These are phyloP conservation scores for Ariopsis seemanni DNA, from an alignment of 2,113 vertebrate genomes.

Conservation along the genomic window DNA sequence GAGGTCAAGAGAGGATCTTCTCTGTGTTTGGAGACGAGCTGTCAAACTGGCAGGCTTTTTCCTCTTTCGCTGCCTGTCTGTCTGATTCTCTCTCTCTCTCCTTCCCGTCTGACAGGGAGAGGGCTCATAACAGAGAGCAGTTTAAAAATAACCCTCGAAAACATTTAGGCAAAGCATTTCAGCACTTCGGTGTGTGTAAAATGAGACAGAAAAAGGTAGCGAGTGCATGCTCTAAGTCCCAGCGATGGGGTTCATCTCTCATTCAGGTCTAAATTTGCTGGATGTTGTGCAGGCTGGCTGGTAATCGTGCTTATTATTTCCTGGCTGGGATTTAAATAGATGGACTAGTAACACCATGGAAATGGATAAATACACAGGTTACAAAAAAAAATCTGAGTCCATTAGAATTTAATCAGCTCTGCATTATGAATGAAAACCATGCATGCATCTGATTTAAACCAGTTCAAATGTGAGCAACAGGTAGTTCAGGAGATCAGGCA, in stretches of 20 bases:
- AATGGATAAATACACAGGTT: slow-evolving; percentile 34
- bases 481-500: slow-evolving; percentile 36
- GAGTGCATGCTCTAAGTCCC: slow-evolving; percentile 29
- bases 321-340: slow-evolving; percentile 41
- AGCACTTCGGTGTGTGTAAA: slow-evolving; percentile 26
- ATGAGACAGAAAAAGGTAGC: not conserved
- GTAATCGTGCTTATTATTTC: slow-evolving; percentile 47
- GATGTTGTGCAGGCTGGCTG: slow-evolving; percentile 41
- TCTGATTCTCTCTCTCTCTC: not conserved
- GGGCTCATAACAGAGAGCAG: slow-evolving; percentile 37
- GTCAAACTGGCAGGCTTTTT: slow-evolving; percentile 18
- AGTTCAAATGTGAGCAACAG: slow-evolving; percentile 43
- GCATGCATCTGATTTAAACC: slow-evolving; percentile 55
- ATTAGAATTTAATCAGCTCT: slow-evolving; percentile 65
- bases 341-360: slow-evolving; percentile 31
- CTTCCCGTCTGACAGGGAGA: slow-evolving; percentile 33
- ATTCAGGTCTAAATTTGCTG: slow-evolving; percentile 51
- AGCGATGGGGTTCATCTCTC: slow-evolving; percentile 39
- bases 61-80: not conserved
- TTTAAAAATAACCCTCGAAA: slow-evolving; percentile 50
- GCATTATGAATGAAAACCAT: slow-evolving; percentile 59
- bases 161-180: slow-evolving; percentile 42
- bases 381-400: slow-evolving; percentile 45
- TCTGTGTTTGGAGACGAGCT: slow-evolving; percentile 8
- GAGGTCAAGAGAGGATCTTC: slow-evolving; percentile 41